These are phyloP conservation scores for Harmothoe impar DNA, from an alignment of 2,888 invertebrate genomes.

Conservation along the genomic window DNA sequence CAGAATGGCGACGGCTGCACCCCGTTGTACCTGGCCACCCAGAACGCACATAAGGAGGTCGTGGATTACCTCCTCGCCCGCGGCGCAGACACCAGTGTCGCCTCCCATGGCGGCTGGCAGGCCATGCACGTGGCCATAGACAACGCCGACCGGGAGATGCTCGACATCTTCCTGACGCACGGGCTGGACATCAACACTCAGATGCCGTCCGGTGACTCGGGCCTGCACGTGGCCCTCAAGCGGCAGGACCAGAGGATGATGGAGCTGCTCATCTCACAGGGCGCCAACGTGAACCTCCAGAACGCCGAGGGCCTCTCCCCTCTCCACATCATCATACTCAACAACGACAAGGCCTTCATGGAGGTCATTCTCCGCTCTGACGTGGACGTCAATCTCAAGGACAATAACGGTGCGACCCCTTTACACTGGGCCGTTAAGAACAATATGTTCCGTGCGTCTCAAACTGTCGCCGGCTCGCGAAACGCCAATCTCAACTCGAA, in stretches of 20 bases:
- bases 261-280: conserved; percentile 54
- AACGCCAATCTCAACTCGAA: conserved; percentile 59
- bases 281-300: conserved; percentile 59
- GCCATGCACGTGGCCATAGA: conserved; percentile 67
- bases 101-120: conserved; percentile 64
- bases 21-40: conserved; percentile 69
- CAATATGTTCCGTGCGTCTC: conserved; percentile 47
- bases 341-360: conserved; percentile 56
- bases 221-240: conserved; percentile 65
- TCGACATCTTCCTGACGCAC: conserved; percentile 44
- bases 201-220: conserved; percentile 57
- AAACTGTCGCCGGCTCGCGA: conserved; percentile 33
- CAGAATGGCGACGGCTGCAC: conserved; percentile 66
- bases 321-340: conserved; percentile 65
- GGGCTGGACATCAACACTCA: conserved; percentile 59
- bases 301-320: conserved; percentile 62
- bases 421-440: conserved; percentile 66
- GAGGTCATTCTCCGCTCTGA: conserved; percentile 42
- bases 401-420: conserved; percentile 65
- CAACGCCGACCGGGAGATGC: conserved; percentile 44
- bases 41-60: conserved; percentile 64
- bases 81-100: conserved; percentile 54
- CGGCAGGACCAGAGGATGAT: conserved; percentile 63
- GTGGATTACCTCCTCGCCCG: conserved; percentile 48
- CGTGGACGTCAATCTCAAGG: conserved; percentile 58